Base-by-base conservation (phyloP, 2,888 invertebrate genomes). In the Hecatera dysodea region DNA sequence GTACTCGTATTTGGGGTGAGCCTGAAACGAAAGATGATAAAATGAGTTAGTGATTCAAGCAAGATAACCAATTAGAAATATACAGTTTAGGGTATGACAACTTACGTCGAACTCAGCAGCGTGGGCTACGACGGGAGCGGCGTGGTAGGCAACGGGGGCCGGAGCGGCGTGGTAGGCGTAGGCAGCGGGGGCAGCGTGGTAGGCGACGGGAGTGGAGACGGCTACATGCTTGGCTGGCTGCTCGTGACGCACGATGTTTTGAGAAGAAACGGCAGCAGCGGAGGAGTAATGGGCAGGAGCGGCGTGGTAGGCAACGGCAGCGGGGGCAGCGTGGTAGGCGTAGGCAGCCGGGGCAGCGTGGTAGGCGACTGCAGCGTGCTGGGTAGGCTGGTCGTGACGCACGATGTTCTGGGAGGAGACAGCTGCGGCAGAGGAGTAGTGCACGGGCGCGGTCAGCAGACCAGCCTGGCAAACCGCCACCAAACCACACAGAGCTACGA, bases 1-100 rank as follows among this genome's bases (percentile, higher is more conserved):
- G 88, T 92, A 95, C 55, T 93, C 91, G 87, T 96, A 96, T 79
- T 94, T 94, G 46, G 95, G 95, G 84, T 95, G 90, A 4, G 93
- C 91, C 94, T 94, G 78, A 55, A 19, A 52, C n/a, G 7, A 36
- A 64, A 44, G 67, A 63, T 0, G 6, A 27, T n/a, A 6, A 12
- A 36, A 44, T 59, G 87, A 8, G 92, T 90, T 93, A 93, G 66
- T 56, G 19, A 60, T 36, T 1, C 22, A 57, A 42, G 5, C 61
- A 17, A 19, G 12, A 22, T 0, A 27, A 57, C 12, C 0, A 48
- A 27, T 19, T 11, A 7, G 9, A 4, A 9, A 4, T 7, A 1
- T 15, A 5, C 1, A 5, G 7, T 15, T 11, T 24, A 11, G 4
- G 9, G 17, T 22, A 27, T 22, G 29, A n/a, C 6, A 50, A 36